Evolutionary conservation across 2,113 vertebrate genomes (phyloP).

Genomic region (Clupea harengus): DNA sequence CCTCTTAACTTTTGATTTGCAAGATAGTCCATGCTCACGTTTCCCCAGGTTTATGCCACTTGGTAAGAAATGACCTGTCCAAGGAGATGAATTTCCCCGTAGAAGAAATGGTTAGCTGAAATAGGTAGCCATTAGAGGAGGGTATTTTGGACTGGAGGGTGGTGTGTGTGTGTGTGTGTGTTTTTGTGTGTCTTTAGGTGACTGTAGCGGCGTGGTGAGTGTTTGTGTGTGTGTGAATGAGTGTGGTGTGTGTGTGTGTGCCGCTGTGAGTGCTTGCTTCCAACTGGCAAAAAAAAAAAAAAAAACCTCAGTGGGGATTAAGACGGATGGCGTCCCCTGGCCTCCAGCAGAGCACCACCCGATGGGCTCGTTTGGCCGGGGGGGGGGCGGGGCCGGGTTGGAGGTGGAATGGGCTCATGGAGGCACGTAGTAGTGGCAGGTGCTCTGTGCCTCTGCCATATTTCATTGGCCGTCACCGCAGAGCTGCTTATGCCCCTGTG

Average conservation of each 20-base stretch:
- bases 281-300: conserved; percentile 24
- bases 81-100: background rate
- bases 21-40: background rate
- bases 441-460: conserved; percentile 42
- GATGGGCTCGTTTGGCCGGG: conserved; percentile 30
- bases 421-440: background rate
- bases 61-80: conserved; percentile 17
- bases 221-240: background rate
- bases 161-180: background rate
- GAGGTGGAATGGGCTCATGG: background rate
- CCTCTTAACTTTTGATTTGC: conserved; percentile 7
- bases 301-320: conserved; percentile 54
- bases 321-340: conserved; percentile 45
- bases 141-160: conserved; percentile 1
- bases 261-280: conserved; percentile 43
- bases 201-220: background rate
- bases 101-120: conserved; percentile 11
- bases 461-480: conserved; percentile 42
- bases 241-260: background rate
- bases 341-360: conserved; percentile 54
- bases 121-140: conserved; percentile 7
- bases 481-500: conserved; percentile 44
- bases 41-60: background rate
- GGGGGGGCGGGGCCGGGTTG: conserved; percentile 35
- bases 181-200: background rate